Evolutionary conservation across 2,797 vertebrate genomes (phyloP).

Genomic region (Sardinella longiceps): DNA sequence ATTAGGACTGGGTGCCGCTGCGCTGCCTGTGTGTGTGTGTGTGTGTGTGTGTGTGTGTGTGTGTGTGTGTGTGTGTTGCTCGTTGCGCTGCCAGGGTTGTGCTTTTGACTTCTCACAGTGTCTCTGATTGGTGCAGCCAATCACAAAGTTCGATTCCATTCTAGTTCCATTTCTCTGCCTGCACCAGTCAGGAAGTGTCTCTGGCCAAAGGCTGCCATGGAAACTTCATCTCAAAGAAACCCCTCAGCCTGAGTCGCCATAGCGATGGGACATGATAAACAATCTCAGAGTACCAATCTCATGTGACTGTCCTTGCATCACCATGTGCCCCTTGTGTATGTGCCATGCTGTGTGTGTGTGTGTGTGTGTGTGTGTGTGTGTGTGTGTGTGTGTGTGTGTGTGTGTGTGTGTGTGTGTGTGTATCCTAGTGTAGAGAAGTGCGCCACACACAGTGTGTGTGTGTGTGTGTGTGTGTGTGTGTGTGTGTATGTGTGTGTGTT

Average conservation of each 20-base stretch:
- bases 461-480: conserved; percentile 5
- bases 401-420: not conserved
- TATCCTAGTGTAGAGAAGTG: too few relatives aligned
- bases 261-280: not conserved
- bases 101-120: not conserved
- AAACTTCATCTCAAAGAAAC: too few relatives aligned
- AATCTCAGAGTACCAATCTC: not conserved
- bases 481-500: too few relatives aligned
- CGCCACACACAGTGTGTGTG: not conserved
- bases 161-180: too few relatives aligned
- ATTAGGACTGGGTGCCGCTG: not conserved
- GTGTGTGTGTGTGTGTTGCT: too few relatives aligned
- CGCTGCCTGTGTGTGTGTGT: too few relatives aligned
- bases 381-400: not conserved
- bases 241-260: not conserved
- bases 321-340: not conserved
- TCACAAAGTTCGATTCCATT: too few relatives aligned
- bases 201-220: not conserved
- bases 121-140: not conserved
- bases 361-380: too few relatives aligned
- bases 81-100: too few relatives aligned
- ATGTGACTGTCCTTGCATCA: not conserved
- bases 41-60: too few relatives aligned
- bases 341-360: not conserved
- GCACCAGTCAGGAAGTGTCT: not conserved